phyloP scores from a whole-genome alignment of 2,797 vertebrate genomes.

The Eulemur coronatus region DNA sequence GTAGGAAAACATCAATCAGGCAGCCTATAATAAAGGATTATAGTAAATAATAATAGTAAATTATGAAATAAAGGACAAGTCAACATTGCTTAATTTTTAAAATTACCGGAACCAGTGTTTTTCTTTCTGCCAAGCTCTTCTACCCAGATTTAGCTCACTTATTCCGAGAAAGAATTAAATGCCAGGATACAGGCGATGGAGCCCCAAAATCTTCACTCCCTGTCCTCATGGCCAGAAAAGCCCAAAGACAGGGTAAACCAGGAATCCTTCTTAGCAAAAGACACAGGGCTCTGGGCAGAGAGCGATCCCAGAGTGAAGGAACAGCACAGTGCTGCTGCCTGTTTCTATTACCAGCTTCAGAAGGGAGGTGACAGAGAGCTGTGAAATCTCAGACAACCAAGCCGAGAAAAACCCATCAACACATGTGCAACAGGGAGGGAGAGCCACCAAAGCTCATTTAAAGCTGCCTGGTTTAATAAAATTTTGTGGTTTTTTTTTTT shows the following conservation, averaged over 20 bases:
- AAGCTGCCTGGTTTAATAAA: constrained; percentile 25
- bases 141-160: constrained; percentile 46
- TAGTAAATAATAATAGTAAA: not conserved
- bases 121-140: constrained; percentile 75
- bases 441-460: constrained; percentile 52
- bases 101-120: constrained; percentile 76
- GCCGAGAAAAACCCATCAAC: constrained; percentile 59
- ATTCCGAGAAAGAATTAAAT: constrained; percentile 65
- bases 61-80: not conserved
- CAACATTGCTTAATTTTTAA: constrained; percentile 47
- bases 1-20: not conserved
- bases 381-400: constrained; percentile 63
- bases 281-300: constrained; percentile 46
- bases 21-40: not conserved
- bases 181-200: constrained; percentile 30
- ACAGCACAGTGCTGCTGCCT: constrained; percentile 43
- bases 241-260: not conserved
- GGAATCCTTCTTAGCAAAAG: constrained; percentile 39
- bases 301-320: constrained; percentile 47
- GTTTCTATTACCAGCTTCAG: constrained; percentile 61
- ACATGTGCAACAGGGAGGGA: not conserved
- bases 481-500: not conserved
- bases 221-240: constrained; percentile 79
- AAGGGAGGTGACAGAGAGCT: constrained; percentile 75
- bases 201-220: constrained; percentile 53